phyloP scores from a whole-genome alignment of 1,140 invertebrate genomes.

The Pogonomyrmex barbatus region DNA sequence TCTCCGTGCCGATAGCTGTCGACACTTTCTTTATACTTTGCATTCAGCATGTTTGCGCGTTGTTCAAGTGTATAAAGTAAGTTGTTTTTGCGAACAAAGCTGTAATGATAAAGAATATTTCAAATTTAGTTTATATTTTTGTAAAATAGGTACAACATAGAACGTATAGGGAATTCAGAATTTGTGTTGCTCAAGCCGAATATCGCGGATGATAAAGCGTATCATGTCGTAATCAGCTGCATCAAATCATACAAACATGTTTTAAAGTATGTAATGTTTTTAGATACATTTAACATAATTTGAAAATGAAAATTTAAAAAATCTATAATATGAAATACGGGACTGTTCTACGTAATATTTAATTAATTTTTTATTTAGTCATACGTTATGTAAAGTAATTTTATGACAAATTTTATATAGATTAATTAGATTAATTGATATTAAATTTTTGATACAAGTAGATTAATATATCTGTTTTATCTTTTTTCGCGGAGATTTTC shows the following conservation, averaged over 20 bases:
- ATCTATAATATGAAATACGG: too few relatives aligned
- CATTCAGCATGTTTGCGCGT: conserved; percentile 67
- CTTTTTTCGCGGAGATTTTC: background rate
- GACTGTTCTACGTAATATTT: background rate
- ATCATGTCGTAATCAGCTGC: conserved; percentile 16
- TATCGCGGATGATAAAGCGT: background rate
- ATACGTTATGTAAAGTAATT: background rate
- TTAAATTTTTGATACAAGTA: background rate
- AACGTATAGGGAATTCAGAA: background rate
- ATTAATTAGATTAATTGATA: background rate
- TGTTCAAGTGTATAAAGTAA: conserved; percentile 69
- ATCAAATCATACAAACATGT: conserved; percentile 15
- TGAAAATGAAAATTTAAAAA: background rate
- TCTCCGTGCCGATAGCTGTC: conserved; percentile 49
- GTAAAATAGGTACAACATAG: conserved; percentile 14
- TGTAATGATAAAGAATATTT: background rate
- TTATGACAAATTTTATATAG: background rate
- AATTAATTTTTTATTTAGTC: background rate
- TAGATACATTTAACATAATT: background rate
- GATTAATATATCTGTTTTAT: background rate
- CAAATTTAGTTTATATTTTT: background rate
- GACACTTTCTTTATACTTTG: conserved; percentile 64
- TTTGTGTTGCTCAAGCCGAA: background rate
- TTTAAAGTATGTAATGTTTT: conserved; percentile 29
- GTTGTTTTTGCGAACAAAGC: background rate